A percentile compares a stretch with the other conserved stretches of the same genome.
These are phyloP conservation scores for Psittacula cyanocephala DNA, from an alignment of 2,113 vertebrate species.

Conservation along the genomic window DNA sequence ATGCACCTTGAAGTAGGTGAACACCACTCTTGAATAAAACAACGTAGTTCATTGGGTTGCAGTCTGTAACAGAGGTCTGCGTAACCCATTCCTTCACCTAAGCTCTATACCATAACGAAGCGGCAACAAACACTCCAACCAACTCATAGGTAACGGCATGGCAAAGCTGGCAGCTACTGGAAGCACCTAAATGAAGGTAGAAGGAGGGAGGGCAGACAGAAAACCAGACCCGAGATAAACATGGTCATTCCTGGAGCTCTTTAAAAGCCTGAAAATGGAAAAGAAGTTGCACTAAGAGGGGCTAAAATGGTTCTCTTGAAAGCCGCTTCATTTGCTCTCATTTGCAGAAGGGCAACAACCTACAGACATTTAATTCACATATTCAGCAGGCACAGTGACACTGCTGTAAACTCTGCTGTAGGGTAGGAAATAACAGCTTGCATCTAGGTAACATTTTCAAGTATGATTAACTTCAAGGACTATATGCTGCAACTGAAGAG, in stretches of 20 bases:
- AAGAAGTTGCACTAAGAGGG: background rate
- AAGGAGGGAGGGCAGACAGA: background rate
- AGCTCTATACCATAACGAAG: background rate
- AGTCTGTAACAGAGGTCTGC: background rate
- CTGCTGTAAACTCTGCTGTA: background rate
- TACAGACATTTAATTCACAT: accelerated
- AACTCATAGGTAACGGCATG: background rate
- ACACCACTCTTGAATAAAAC: background rate
- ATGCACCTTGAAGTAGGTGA: background rate
- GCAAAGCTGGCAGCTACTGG: background rate
- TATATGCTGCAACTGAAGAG: background rate
- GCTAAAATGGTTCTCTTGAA: background rate
- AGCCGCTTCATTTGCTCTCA: background rate
- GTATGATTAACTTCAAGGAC: background rate
- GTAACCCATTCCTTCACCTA: background rate
- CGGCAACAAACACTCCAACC: background rate
- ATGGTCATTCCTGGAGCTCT: background rate
- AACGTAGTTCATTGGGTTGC: background rate
- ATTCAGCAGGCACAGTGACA: background rate
- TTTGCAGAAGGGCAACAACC: background rate
- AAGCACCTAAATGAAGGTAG: background rate
- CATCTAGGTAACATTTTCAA: background rate
- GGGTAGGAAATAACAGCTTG: background rate
- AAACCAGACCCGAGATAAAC: background rate
- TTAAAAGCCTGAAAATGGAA: background rate